These are phyloP conservation scores for Latrodectus geometricus DNA, from an alignment of 1,140 invertebrate genomes.

Conservation along the genomic window DNA sequence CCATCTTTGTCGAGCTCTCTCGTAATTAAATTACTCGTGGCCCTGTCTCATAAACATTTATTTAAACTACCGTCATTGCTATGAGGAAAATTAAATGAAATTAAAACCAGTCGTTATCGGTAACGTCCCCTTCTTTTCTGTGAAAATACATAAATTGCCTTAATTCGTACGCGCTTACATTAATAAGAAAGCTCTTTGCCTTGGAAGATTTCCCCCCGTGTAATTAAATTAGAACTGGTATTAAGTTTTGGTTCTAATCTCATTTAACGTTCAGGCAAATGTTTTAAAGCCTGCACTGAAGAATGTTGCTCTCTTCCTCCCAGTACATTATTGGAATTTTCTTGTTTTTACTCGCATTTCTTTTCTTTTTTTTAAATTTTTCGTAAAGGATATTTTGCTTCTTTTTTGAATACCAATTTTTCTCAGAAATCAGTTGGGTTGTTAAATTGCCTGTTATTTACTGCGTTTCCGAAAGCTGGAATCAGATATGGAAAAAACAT, in stretches of 20 bases:
- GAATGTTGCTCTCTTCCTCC: conserved; percentile 3
- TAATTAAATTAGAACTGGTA: conserved; percentile 55
- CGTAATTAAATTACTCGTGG: conserved; percentile 48
- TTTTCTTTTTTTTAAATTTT: too few relatives aligned
- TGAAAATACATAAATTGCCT: conserved; percentile 54
- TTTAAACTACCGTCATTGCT: conserved; percentile 52
- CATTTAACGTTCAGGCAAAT: conserved; percentile 28
- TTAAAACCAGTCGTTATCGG: conserved; percentile 50
- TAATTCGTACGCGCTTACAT: conserved; percentile 37
- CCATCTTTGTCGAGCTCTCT: conserved; percentile 3
- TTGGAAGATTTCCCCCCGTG: not conserved
- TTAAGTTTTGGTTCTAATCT: conserved; percentile 40
- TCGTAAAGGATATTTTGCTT: too few relatives aligned
- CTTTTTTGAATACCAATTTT: too few relatives aligned
- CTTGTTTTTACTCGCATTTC: too few relatives aligned
- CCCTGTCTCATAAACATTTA: conserved; percentile 50
- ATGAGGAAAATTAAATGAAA: conserved; percentile 54
- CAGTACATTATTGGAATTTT: conserved; percentile 5
- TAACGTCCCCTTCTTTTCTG: conserved; percentile 16
- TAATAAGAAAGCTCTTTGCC: conserved; percentile 38
- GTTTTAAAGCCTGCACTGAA: conserved; percentile 35
- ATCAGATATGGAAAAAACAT: too few relatives aligned
- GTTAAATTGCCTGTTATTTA: too few relatives aligned
- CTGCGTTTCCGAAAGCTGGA: too few relatives aligned
- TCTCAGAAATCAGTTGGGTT: too few relatives aligned